A percentile compares a stretch with the other conserved stretches of the same genome.
phyloP scores from a whole-genome alignment of 2,888 invertebrate species.

The Andrena hattorfiana region DNA sequence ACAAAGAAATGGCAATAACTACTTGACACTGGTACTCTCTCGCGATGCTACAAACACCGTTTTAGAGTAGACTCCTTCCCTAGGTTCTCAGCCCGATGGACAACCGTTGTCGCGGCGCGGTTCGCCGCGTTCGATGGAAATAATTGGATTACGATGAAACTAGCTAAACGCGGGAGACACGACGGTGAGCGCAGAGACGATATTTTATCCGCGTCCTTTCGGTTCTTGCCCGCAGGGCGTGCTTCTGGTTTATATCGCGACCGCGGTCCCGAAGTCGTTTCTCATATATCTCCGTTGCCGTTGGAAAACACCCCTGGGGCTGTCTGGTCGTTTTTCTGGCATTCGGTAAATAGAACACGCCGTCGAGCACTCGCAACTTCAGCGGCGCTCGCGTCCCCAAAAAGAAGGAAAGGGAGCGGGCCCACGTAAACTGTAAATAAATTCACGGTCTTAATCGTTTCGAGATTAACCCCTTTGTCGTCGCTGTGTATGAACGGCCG shows the following conservation, averaged over 20 bases:
- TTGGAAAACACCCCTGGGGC: conserved; percentile 45
- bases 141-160: conserved; percentile 37
- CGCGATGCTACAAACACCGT: conserved; percentile 19
- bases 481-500: background rate
- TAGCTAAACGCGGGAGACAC: conserved; percentile 14
- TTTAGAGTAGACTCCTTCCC: background rate
- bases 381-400: background rate
- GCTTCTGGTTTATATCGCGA: conserved; percentile 46
- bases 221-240: conserved; percentile 25
- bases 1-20: conserved; percentile 37
- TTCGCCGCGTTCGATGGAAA: background rate
- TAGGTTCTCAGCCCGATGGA: background rate
- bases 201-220: conserved; percentile 44
- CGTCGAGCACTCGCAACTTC: conserved; percentile 15
- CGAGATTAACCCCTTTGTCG: background rate
- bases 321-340: conserved; percentile 48
- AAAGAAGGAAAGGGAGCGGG: background rate
- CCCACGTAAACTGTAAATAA: background rate
- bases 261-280: conserved; percentile 48
- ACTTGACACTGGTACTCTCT: conserved; percentile 23
- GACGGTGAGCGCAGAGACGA: conserved; percentile 8
- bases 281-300: conserved; percentile 51
- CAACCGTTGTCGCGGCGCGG: background rate
- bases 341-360: conserved; percentile 42
- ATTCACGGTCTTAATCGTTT: conserved; percentile 3